Evolutionary conservation across 2,113 vertebrate species (phyloP).

Genomic region (Dendropsophus ebraccatus): DNA sequence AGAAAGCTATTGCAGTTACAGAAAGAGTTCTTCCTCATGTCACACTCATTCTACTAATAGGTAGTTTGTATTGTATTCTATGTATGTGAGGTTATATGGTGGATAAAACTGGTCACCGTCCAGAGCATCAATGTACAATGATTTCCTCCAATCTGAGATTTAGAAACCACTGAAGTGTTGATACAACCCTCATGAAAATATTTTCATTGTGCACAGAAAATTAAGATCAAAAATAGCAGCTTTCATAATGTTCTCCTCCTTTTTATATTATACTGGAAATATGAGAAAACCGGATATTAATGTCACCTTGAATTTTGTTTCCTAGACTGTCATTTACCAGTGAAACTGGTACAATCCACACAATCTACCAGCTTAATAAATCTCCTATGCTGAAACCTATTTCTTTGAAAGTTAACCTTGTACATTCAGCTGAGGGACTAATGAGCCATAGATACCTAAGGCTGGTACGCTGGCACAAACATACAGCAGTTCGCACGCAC

Average conservation of each 20-base stretch:
- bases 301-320: neutral
- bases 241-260: neutral
- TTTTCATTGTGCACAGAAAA: neutral
- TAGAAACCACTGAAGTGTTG: neutral
- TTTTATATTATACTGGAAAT: neutral
- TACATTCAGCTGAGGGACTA: slow-evolving; percentile 32
- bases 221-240: too few species aligned
- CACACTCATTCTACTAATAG: too few species aligned
- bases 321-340: neutral
- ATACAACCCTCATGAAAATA: neutral
- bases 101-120: neutral
- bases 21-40: too few species aligned
- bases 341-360: neutral
- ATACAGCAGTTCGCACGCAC: neutral
- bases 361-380: slow-evolving; percentile 23
- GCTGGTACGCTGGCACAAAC: slow-evolving; percentile 35
- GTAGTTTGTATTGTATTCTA: too few species aligned
- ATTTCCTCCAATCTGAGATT: too few species aligned
- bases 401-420: slow-evolving; percentile 41
- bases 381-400: slow-evolving; percentile 29
- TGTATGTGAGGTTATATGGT: neutral
- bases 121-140: too few species aligned
- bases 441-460: slow-evolving; percentile 51
- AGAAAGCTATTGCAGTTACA: too few species aligned
- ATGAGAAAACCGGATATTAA: neutral